These are phyloP conservation scores for Ptilodon capucinus DNA, from an alignment of 2,888 invertebrate genomes.

Conservation along the genomic window DNA sequence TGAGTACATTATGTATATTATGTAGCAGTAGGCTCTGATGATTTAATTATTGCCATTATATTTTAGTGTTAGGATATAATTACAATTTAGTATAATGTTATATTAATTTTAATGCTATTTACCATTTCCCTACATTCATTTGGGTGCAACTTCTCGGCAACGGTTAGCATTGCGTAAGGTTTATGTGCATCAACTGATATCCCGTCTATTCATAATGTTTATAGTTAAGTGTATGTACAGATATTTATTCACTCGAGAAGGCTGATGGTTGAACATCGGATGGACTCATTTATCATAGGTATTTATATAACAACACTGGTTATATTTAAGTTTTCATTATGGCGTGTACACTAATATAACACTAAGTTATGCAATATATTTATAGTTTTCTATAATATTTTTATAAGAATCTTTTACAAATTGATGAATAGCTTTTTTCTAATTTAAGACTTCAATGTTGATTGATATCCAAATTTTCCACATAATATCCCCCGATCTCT, in stretches of 20 bases:
- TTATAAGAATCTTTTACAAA: slow-evolving; percentile 62
- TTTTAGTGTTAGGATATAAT: slow-evolving; percentile 47
- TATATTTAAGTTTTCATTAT: slow-evolving; percentile 56
- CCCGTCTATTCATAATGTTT: slow-evolving; percentile 39
- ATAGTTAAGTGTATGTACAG: slow-evolving; percentile 67
- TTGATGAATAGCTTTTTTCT: slow-evolving; percentile 49
- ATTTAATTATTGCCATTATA: slow-evolving; percentile 59
- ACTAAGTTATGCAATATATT: slow-evolving; percentile 67
- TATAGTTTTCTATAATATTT: slow-evolving; percentile 69
- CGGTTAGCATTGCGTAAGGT: slow-evolving; percentile 22
- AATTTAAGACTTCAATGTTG: slow-evolving; percentile 44
- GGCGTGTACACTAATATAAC: slow-evolving; percentile 59
- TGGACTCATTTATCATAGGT: slow-evolving; percentile 46
- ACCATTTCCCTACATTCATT: slow-evolving; percentile 31
- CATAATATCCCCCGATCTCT: slow-evolving; percentile 52
- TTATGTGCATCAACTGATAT: slow-evolving; percentile 35
- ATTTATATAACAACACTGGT: slow-evolving; percentile 56
- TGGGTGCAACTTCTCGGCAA: slow-evolving; percentile 28
- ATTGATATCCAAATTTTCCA: slow-evolving; percentile 40
- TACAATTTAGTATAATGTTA: slow-evolving; percentile 54
- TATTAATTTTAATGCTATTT: slow-evolving; percentile 42
- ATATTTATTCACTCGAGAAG: slow-evolving; percentile 68
- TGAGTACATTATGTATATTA: slow-evolving; percentile 46
- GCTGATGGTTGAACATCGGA: slow-evolving; percentile 57
- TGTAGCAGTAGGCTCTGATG: slow-evolving; percentile 33